These are phyloP conservation scores for Melolontha melolontha DNA, from an alignment of 2,888 invertebrate species.

Conservation along the genomic window DNA sequence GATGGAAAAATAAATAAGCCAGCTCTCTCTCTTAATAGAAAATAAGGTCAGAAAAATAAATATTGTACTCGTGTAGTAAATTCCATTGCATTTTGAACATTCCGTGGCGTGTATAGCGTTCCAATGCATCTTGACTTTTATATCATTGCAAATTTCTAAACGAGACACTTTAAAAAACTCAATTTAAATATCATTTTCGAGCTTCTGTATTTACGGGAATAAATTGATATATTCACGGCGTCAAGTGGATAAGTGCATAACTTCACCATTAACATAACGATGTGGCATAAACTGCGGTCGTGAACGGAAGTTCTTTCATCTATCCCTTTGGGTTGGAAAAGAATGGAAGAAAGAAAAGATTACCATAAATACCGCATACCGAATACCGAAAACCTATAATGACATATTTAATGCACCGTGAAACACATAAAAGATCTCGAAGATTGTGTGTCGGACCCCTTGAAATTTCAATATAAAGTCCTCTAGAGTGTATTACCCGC, in stretches of 20 bases:
- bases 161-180: not conserved
- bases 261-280: no score
- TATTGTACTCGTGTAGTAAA: no score
- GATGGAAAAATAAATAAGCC: no score
- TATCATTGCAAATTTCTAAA: no score
- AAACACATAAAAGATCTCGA: slow-evolving; percentile 4
- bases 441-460: not conserved
- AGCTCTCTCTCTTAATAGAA: no score
- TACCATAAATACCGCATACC: not conserved
- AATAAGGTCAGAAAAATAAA: no score
- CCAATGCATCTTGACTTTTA: no score
- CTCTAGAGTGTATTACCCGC: not conserved
- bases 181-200: not conserved
- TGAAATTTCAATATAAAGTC: slow-evolving; percentile 17
- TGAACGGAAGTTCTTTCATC: no score
- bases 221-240: not conserved
- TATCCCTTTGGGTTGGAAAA: no score
- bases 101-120: no score
- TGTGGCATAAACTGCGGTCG: no score
- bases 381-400: slow-evolving; percentile 5
- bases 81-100: no score
- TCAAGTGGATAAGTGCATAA: not conserved
- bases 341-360: slow-evolving; percentile 2
- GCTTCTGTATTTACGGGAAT: not conserved
- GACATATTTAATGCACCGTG: slow-evolving; percentile 8